Evolutionary conservation across 2,888 invertebrate genomes (phyloP).

Genomic region (Tryphoninae sp.): DNA sequence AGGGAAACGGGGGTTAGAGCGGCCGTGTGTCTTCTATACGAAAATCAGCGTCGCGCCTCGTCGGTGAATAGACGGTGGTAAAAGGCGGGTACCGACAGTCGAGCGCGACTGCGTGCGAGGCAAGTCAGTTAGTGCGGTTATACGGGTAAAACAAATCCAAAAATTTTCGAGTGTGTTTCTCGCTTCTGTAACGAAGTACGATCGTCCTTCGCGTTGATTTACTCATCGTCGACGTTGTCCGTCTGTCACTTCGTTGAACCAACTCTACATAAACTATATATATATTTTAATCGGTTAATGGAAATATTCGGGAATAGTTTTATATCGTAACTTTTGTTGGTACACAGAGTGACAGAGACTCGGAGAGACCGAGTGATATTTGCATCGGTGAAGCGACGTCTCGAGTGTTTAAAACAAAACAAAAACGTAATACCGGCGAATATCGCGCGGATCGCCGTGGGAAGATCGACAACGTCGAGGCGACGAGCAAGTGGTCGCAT

Average conservation of each 20-base stretch:
- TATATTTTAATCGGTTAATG: background rate
- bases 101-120: conserved; percentile 72
- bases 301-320: background rate
- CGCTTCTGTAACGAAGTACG: background rate
- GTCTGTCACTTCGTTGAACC: background rate
- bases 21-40: conserved; percentile 52
- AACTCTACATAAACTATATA: background rate
- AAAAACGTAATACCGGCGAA: conserved; percentile 4
- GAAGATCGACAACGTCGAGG: background rate
- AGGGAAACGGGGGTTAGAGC: conserved; percentile 49
- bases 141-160: background rate
- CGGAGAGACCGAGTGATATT: conserved; percentile 14
- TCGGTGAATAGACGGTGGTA: conserved; percentile 67
- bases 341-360: background rate
- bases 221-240: background rate
- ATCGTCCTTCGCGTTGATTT: background rate
- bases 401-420: conserved; percentile 25
- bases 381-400: conserved; percentile 26
- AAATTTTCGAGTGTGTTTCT: conserved; percentile 2
- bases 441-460: conserved; percentile 21
- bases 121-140: conserved; percentile 53
- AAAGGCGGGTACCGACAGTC: conserved; percentile 72
- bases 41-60: conserved; percentile 63
- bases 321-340: background rate
- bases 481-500: conserved; percentile 32